phyloP scores from a whole-genome alignment of 1,140 invertebrate species.

The Pinna nobilis region DNA sequence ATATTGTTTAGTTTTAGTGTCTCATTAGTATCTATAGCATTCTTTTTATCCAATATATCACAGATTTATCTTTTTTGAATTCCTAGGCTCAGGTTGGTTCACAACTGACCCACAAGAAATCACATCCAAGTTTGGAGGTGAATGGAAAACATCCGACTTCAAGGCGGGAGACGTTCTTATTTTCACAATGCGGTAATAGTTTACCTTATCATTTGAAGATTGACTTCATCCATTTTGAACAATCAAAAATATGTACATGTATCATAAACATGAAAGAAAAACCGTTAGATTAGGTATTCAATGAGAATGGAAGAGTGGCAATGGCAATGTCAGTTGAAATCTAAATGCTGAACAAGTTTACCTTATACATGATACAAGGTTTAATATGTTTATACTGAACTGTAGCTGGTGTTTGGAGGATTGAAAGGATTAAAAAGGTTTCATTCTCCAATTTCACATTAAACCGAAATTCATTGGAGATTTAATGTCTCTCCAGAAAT shows the following conservation, averaged over 20 bases:
- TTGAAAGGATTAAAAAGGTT: too few relatives aligned
- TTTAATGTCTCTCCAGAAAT: too few relatives aligned
- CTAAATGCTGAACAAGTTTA: too few relatives aligned
- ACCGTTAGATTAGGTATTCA: too few relatives aligned
- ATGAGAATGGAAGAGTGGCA: too few relatives aligned
- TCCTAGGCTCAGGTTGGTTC: slow-evolving; percentile 67
- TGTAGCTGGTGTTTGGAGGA: too few relatives aligned
- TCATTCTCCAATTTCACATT: too few relatives aligned
- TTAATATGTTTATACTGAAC: too few relatives aligned
- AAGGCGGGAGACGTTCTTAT: slow-evolving; percentile 66
- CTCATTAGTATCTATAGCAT: neutral
- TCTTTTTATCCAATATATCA: neutral
- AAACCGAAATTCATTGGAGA: too few relatives aligned
- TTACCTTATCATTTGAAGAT: neutral
- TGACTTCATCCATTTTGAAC: neutral
- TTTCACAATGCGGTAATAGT: slow-evolving; percentile 68
- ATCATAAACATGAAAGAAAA: too few relatives aligned
- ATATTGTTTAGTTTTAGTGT: neutral
- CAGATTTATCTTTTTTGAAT: neutral
- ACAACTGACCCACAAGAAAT: slow-evolving; percentile 68
- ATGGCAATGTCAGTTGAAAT: too few relatives aligned
- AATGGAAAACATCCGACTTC: slow-evolving; percentile 67
- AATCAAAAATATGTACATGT: neutral
- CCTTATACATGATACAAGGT: too few relatives aligned
- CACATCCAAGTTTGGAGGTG: slow-evolving; percentile 63